Percentiles rank a stretch among this genome's conserved stretches.
Evolutionary conservation across 2,888 invertebrate species (phyloP).

Genomic region (Lasioglossum oenotherae): DNA sequence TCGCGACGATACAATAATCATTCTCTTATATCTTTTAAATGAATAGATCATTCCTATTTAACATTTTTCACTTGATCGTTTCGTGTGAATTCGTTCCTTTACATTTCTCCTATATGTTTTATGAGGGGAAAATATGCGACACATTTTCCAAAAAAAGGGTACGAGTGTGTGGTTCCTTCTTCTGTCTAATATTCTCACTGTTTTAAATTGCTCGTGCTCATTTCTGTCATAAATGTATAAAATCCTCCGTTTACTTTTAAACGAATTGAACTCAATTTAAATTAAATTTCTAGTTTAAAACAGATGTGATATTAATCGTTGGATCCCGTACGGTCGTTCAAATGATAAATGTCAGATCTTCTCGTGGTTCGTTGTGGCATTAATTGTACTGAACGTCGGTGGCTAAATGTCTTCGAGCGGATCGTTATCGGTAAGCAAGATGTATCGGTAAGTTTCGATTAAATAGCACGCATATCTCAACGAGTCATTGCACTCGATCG

Average conservation of each 20-base stretch:
- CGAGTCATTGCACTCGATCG: conserved; percentile 26
- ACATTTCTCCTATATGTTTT: background rate
- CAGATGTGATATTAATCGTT: conserved; percentile 13
- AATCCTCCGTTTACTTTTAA: no score
- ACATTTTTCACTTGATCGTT: background rate
- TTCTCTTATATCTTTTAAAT: background rate
- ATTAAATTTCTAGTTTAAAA: background rate
- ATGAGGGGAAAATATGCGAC: background rate
- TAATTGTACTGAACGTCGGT: conserved; percentile 2
- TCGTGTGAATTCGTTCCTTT: background rate
- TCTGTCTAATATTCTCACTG: no score
- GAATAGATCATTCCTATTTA: background rate
- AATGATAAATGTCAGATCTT: background rate
- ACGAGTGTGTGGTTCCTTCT: no score
- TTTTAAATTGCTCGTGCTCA: no score
- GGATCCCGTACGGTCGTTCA: background rate
- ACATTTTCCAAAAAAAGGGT: background rate
- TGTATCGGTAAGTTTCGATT: conserved; percentile 14
- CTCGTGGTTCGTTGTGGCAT: background rate
- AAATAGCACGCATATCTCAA: conserved; percentile 20
- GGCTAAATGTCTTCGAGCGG: background rate
- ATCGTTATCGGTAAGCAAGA: background rate
- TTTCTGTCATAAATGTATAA: no score
- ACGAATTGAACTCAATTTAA: no score
- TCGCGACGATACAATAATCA: background rate